Conservation (phyloP, 23 tunicate genomes). For the Pegea sp. region DNA sequence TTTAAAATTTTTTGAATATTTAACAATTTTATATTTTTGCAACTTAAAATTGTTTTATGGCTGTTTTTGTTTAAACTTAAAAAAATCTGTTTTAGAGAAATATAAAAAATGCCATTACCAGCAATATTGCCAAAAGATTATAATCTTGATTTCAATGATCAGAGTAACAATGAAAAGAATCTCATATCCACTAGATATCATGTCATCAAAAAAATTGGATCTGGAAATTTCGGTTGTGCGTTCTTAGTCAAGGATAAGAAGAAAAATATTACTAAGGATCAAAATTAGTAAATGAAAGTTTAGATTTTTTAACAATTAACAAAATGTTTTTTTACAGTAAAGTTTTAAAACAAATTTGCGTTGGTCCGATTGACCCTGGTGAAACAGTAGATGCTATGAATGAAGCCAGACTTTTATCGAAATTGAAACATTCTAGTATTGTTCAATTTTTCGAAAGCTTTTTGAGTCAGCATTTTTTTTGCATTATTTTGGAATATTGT, state of each 20-base stretch:
- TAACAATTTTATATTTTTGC: too few species aligned
- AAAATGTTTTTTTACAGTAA: conserved; percentile 12
- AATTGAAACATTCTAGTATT: conserved; percentile 41
- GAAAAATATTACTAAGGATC: not conserved
- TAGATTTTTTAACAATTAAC: not conserved
- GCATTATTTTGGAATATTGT: conserved; percentile 71
- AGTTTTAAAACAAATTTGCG: conserved; percentile 76
- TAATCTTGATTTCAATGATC: too few species aligned
- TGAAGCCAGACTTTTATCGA: conserved; percentile 55
- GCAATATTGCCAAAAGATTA: too few species aligned
- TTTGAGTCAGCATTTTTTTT: conserved; percentile 63
- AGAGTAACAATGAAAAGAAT: too few species aligned
- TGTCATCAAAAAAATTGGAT: conserved; percentile 37
- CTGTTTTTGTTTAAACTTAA: too few species aligned
- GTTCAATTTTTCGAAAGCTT: conserved; percentile 82
- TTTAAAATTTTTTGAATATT: too few species aligned
- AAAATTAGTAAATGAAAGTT: not conserved
- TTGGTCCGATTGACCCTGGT: conserved; percentile 78
- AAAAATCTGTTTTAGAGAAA: too few species aligned
- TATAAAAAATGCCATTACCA: too few species aligned
- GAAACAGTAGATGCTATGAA: conserved; percentile 85
- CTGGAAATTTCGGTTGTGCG: conserved; percentile 90
- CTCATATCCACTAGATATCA: conserved; percentile 34
- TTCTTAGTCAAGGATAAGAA: conserved; percentile 27
- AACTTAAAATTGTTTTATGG: too few species aligned